Evolutionary conservation across 2,113 vertebrate genomes (phyloP), one percentile per base, ranked within the genome.

Genomic region (Thalassarche chlororhynchos): DNA sequence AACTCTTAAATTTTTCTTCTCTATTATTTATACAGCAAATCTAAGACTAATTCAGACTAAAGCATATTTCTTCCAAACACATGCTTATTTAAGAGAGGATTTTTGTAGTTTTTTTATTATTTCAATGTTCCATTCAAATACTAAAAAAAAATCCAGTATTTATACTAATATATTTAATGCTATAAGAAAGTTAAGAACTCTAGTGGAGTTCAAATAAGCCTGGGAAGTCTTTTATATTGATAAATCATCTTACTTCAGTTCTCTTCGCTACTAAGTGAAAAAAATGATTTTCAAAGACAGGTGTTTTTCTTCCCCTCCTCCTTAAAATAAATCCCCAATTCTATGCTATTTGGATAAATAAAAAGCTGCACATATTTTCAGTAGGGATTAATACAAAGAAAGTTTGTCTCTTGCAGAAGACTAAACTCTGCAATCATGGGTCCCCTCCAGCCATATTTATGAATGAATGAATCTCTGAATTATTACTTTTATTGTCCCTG

Each of bases 401-500:
- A 52, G 28, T 57, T 72, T 86, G 31, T 72, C 38, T 77, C 60
- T 40, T 34, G 19, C 54, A 72, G 44, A 72, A 94, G 52, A 83
- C 18, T n/a, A 90, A 76, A 72, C 15, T 70, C 65, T 46, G 31
- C 64, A 80, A 84, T n/a, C 51, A 6, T 0, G 2, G 24, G 36
- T 74, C 40, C 36, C 52, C 49, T 84, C 49, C 52, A 77, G 75
- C 20, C 1, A 0, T 84, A 77, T 65, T 92, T 74, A 86, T 77
- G 60, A 93, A 86, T 77, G 60, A 93, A 86, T 49, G 52, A 90
- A 38, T 68, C 64, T 90, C 82, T 64, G 49, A 72, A 87, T 91
- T 85, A 79, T 60, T 93, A 89, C 54, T 95, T 94, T 87, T 92
- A 85, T 93, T 85, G 47, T 80, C 72, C 54, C 62, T 38, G 42